A percentile compares a stretch with the other conserved stretches of the same genome.
Conservation (phyloP, 2,797 vertebrate genomes). For the Sebastes matsubarae region DNA sequence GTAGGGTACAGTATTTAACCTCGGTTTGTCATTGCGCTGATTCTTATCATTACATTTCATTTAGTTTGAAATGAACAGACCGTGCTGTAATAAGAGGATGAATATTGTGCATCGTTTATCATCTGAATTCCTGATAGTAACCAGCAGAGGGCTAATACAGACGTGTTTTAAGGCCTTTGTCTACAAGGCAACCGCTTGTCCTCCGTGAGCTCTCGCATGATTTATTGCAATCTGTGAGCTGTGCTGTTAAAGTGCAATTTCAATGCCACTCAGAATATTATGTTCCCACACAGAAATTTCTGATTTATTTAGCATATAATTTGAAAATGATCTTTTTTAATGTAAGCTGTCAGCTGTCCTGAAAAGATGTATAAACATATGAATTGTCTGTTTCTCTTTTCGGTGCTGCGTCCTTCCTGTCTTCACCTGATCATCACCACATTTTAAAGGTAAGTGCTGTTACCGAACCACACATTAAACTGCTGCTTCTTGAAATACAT, state of each 20-base stretch:
- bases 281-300: not conserved
- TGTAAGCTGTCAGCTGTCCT: slow-evolving; percentile 19
- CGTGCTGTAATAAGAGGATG: slow-evolving; percentile 42
- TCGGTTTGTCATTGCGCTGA: slow-evolving; percentile 76
- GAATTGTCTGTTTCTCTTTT: slow-evolving; percentile 37
- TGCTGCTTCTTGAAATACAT: not conserved
- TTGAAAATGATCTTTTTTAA: not conserved
- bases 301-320: not conserved
- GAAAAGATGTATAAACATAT: not conserved
- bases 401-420: slow-evolving; percentile 25
- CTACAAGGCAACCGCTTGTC: slow-evolving; percentile 32
- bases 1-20: slow-evolving; percentile 77
- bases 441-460: slow-evolving; percentile 74
- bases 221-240: slow-evolving; percentile 23
- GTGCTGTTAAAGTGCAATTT: slow-evolving; percentile 6
- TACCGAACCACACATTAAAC: not conserved
- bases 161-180: slow-evolving; percentile 47
- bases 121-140: slow-evolving; percentile 58
- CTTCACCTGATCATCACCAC: slow-evolving; percentile 10
- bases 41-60: slow-evolving; percentile 75
- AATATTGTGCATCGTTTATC: slow-evolving; percentile 57
- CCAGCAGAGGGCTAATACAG: slow-evolving; percentile 74
- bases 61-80: slow-evolving; percentile 63
- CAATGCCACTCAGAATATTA: not conserved
- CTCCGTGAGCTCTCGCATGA: not conserved